These are phyloP conservation scores for Monopis laevigella DNA, from an alignment of 2,888 invertebrate species.

Conservation along the genomic window DNA sequence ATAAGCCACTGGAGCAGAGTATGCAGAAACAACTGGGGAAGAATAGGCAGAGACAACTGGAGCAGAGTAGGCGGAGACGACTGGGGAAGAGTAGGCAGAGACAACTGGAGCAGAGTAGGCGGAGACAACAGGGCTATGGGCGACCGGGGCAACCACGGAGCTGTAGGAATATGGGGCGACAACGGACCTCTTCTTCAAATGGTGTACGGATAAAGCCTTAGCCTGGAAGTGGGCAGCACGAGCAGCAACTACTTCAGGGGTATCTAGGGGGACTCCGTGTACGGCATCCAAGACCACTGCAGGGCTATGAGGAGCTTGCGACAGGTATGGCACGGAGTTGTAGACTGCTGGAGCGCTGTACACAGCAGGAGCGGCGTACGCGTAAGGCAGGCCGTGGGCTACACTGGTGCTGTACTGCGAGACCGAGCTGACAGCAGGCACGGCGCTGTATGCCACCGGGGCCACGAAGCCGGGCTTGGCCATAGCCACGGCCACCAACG, in stretches of 20 bases:
- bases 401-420: conserved; percentile 35
- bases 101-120: conserved; percentile 30
- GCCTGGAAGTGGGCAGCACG: conserved; percentile 54
- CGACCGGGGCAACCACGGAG: conserved; percentile 30
- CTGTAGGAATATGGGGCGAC: conserved; percentile 21
- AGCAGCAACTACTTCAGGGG: conserved; percentile 58
- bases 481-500: conserved; percentile 63
- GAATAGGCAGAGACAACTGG: conserved; percentile 32
- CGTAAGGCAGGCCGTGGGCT: conserved; percentile 26
- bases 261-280: conserved; percentile 55
- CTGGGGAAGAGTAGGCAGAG: conserved; percentile 40
- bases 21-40: conserved; percentile 26
- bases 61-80: conserved; percentile 52
- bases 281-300: conserved; percentile 52
- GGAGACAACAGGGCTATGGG: conserved; percentile 23
- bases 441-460: conserved; percentile 35
- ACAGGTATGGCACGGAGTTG: conserved; percentile 14
- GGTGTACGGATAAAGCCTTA: conserved; percentile 45
- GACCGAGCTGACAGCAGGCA: conserved; percentile 29
- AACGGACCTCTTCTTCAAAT: conserved; percentile 45
- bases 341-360: conserved; percentile 23
- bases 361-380: conserved; percentile 26
- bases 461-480: conserved; percentile 45
- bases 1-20: conserved; percentile 32
- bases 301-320: conserved; percentile 48